A percentile compares a stretch with the other conserved stretches of the same genome.
Evolutionary conservation across 2,113 vertebrate species (phyloP).

Genomic region (Alligator sinensis): DNA sequence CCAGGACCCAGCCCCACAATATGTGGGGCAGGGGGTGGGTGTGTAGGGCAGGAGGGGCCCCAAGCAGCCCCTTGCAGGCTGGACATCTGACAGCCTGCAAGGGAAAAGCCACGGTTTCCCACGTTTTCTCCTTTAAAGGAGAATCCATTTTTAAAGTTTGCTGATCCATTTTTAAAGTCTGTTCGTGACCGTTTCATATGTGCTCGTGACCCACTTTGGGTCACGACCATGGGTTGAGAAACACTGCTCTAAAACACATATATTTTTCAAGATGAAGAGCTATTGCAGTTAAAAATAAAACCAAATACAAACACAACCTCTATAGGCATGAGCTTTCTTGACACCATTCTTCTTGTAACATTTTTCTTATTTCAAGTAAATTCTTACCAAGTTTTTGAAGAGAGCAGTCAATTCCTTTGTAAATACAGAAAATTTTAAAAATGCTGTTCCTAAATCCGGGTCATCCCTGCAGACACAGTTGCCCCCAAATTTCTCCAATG

Average conservation of each 20-base stretch:
- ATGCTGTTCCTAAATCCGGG: conserved; percentile 96
- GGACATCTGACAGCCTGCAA: not conserved
- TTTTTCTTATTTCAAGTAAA: not conserved
- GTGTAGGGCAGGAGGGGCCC: too few relatives aligned
- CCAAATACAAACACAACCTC: not conserved
- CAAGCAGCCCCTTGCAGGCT: too few relatives aligned
- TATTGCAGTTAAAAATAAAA: conserved; percentile 15
- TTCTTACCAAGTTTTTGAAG: conserved; percentile 98
- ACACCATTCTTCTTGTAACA: not conserved
- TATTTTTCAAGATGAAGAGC: not conserved
- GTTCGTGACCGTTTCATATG: too few relatives aligned
- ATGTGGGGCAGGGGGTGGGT: too few relatives aligned
- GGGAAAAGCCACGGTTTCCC: not conserved
- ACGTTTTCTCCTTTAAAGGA: not conserved
- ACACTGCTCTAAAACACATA: not conserved
- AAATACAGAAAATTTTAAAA: conserved; percentile 98
- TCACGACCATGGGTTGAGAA: not conserved
- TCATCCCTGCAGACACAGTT: conserved; percentile 98
- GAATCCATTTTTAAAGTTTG: not conserved
- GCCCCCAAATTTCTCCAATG: conserved; percentile 98
- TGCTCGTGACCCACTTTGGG: too few relatives aligned
- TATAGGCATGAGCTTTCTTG: not conserved
- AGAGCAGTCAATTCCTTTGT: conserved; percentile 98
- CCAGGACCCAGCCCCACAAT: too few relatives aligned
- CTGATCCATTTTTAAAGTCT: not conserved